Conservation (phyloP, 2,888 invertebrate genomes). For the Calliopum simillimum region DNA sequence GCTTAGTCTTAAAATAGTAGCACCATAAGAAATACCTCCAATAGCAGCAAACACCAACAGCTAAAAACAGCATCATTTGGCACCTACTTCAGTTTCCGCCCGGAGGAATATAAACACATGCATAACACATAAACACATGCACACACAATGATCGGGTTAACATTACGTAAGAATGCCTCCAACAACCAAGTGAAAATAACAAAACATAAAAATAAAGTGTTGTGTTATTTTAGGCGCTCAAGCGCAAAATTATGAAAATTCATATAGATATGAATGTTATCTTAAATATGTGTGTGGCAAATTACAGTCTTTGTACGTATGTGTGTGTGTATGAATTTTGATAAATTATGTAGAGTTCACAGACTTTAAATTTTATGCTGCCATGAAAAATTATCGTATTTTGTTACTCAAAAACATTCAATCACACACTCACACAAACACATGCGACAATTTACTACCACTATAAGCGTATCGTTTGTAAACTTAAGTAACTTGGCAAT, state of each 20-base stretch:
- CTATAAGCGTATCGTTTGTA: too few species aligned
- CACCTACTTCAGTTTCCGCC: constrained; percentile 36
- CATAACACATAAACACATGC: constrained; percentile 14
- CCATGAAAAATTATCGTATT: constrained; percentile 21
- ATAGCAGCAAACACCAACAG: not conserved
- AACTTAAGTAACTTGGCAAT: not conserved
- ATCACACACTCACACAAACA: not conserved
- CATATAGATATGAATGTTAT: not conserved
- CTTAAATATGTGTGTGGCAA: constrained; percentile 3
- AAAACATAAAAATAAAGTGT: constrained; percentile 36
- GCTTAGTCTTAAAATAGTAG: too few species aligned
- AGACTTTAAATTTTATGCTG: constrained; percentile 11
- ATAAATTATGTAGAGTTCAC: constrained; percentile 48
- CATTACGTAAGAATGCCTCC: not conserved
- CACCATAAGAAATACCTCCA: too few species aligned
- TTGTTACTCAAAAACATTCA: not conserved
- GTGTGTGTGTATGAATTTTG: constrained; percentile 40
- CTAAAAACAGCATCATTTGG: constrained; percentile 35
- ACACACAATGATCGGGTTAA: constrained; percentile 20
- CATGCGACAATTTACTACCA: too few species aligned
- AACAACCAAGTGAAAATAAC: constrained; percentile 1
- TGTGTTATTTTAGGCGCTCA: constrained; percentile 50
- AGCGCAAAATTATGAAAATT: constrained; percentile 49
- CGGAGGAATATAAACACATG: not conserved
- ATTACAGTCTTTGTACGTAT: constrained; percentile 12